Conservation (phyloP, 2,797 vertebrate species). For the Ctenopoma multispine region DNA sequence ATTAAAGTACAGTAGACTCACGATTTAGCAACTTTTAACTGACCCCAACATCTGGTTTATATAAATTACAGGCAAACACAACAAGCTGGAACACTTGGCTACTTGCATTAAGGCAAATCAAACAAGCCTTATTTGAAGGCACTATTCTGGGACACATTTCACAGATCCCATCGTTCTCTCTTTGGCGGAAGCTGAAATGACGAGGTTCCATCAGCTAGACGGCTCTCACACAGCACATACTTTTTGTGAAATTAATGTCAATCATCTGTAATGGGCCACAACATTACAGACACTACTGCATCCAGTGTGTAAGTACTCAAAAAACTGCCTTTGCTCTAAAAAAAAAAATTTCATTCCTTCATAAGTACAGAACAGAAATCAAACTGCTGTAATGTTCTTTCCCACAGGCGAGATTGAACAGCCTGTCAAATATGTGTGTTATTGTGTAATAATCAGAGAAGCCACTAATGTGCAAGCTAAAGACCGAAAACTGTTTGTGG, state of each 20-base stretch:
- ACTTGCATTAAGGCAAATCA: slow-evolving; percentile 26
- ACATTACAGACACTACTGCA: too few species aligned
- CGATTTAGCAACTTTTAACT: background rate
- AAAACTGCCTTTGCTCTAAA: too few species aligned
- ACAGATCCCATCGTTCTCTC: background rate
- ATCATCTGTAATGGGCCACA: too few species aligned
- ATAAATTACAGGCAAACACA: background rate
- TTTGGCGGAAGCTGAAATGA: background rate
- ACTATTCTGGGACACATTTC: background rate
- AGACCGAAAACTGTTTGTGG: background rate
- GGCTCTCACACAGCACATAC: too few species aligned
- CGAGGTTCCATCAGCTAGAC: background rate
- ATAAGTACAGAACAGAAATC: background rate
- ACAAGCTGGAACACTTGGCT: slow-evolving; percentile 9
- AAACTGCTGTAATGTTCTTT: background rate
- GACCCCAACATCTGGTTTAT: background rate
- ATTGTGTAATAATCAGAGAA: background rate
- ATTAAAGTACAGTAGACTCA: background rate
- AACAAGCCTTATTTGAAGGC: slow-evolving; percentile 9
- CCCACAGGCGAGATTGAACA: background rate
- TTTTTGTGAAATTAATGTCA: background rate
- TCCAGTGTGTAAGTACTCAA: background rate
- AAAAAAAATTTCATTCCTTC: slow-evolving; percentile 1
- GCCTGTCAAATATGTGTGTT: background rate
- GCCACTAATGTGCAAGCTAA: background rate